Conservation (phyloP, 2,888 invertebrate genomes). For the Enchytraeus crypticus region DNA sequence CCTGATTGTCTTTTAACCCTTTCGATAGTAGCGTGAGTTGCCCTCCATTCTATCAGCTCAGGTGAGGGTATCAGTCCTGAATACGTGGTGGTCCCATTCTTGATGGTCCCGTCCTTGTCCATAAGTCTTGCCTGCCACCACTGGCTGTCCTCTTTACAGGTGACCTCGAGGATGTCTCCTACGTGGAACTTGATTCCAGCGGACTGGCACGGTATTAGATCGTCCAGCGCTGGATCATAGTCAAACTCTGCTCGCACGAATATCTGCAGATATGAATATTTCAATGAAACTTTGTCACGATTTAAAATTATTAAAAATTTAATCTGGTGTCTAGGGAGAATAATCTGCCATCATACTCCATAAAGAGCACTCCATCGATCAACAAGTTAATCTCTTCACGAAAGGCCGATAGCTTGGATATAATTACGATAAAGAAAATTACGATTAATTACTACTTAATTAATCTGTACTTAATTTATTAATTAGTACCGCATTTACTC, state of each 20-base stretch:
- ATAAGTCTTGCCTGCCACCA: constrained; percentile 77
- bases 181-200: constrained; percentile 92
- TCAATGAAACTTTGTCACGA: not conserved
- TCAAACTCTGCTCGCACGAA: constrained; percentile 97
- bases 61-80: constrained; percentile 97
- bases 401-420: no score
- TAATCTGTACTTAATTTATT: no score
- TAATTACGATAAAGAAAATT: no score
- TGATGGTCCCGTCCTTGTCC: constrained; percentile 55
- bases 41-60: constrained; percentile 95
- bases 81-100: no score
- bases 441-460: no score
- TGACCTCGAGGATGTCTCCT: constrained; percentile 78
- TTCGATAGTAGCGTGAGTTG: constrained; percentile 88
- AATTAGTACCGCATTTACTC: no score
- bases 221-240: constrained; percentile 94
- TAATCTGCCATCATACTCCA: no score
- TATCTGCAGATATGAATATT: constrained; percentile 66
- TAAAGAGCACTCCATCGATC: no score
- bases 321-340: not conserved
- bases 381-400: no score
- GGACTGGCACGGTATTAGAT: constrained; percentile 96
- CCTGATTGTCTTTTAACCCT: constrained; percentile 87
- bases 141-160: constrained; percentile 96
- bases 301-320: not conserved